A percentile compares a stretch with the other conserved stretches of the same genome.
phyloP scores from a whole-genome alignment of 2,888 invertebrate genomes.

The Hirtodrosophila confusa region DNA sequence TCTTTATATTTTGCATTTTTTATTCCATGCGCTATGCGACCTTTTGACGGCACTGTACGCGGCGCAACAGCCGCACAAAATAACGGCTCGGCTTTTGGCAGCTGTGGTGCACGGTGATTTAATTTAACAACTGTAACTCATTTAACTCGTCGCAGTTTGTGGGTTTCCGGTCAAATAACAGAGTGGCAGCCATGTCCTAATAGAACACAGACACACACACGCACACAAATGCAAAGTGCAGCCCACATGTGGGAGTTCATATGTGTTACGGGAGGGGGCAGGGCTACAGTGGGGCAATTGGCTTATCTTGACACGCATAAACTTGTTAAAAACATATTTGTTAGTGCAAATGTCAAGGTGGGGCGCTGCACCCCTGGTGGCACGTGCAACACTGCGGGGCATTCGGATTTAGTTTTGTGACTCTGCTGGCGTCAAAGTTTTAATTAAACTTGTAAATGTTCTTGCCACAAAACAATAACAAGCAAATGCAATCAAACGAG shows the following conservation, averaged over 20 bases:
- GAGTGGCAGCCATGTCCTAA: constrained; percentile 29
- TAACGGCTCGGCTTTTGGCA: constrained; percentile 6
- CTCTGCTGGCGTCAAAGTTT: constrained; percentile 54
- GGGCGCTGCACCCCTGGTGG: not conserved
- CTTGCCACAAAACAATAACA: constrained; percentile 40
- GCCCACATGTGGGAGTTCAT: not conserved
- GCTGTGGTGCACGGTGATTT: constrained; percentile 42
- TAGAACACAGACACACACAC: constrained; percentile 3
- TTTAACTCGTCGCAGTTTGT: constrained; percentile 31
- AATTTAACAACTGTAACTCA: constrained; percentile 50
- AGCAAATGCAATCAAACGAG: constrained; percentile 22
- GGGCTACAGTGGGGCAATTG: constrained; percentile 40
- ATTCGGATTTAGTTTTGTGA: constrained; percentile 29
- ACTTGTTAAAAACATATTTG: constrained; percentile 69
- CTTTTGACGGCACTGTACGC: constrained; percentile 17
- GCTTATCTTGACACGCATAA: constrained; percentile 52
- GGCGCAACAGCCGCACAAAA: constrained; percentile 2
- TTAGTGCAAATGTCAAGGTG: constrained; percentile 38
- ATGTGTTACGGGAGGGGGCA: not conserved
- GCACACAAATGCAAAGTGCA: not conserved
- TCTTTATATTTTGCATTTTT: not conserved
- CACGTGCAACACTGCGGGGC: constrained; percentile 4
- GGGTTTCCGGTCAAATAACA: constrained; percentile 45
- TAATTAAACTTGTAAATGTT: constrained; percentile 73
- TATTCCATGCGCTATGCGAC: not conserved